Base-by-base conservation (phyloP, 2,113 vertebrate species). In the Jaculus jaculus region DNA sequence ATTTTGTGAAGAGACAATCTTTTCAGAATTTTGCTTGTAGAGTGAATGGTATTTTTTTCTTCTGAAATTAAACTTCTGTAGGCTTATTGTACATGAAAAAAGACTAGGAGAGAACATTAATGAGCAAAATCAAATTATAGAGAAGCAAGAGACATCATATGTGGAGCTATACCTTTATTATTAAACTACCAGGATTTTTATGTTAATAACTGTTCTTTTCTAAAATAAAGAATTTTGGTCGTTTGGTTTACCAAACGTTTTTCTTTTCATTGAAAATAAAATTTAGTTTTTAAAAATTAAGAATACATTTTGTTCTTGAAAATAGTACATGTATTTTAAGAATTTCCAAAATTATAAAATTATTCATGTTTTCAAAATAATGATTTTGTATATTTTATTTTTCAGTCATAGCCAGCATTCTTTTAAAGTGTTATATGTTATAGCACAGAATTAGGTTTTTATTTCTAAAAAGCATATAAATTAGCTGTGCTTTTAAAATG, bases 61-160 rank as follows among this genome's bases (percentile, higher is more conserved):
- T 89, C 74, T 34, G 92, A 93, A 93, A 71, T 96, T 79, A 92
- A 92, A 90, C 68, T 73, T 88, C 81, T 89, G 34, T 89, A 84
- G 84, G 37, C 81, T 95, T 96, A 94, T 84, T 72, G 96, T 91
- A 93, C 34, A 37, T 84, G 69, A 47, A 94, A 84, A 68, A 74
- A 95, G 92, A 90, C 51, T 74, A 93, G 78, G 37, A 34, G 24
- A 63, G 89, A 93, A 97, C 91, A 96, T 97, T 92, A 96, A 96
- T 94, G 95, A 93, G 88, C 88, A 90, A 68, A 30, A 87, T n/a
- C 11, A 66, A 96, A 94, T 87, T 95, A 93, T 68, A 82, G 82
- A 91, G 87, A 97, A 94, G 37, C 2, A 42, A 75, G 16, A 95
- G 32, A 84, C 87, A 96, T 94, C 82, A 84, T 66, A 30, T 90